Conservation (phyloP, 2,797 vertebrate genomes). For the Setipinna tenuifilis region DNA sequence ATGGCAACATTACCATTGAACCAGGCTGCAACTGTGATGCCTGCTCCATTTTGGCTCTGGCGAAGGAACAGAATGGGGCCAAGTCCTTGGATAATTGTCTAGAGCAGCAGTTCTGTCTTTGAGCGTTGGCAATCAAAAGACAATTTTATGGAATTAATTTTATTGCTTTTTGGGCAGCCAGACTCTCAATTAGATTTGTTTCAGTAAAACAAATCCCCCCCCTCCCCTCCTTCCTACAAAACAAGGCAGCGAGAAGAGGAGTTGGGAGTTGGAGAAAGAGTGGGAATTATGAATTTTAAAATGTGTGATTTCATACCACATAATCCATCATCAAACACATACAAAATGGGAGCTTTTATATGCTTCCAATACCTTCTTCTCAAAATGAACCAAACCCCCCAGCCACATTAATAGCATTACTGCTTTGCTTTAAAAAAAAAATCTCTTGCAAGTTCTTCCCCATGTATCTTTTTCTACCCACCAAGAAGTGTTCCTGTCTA, state of each 20-base stretch:
- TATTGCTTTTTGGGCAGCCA: slow-evolving; percentile 10
- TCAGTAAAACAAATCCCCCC: slow-evolving; percentile 24
- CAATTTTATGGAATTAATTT: slow-evolving; percentile 25
- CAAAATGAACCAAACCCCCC: slow-evolving; percentile 33
- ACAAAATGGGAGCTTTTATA: slow-evolving; percentile 41
- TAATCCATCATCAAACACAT: slow-evolving; percentile 62
- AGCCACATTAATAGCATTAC: slow-evolving; percentile 41
- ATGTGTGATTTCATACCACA: slow-evolving; percentile 43
- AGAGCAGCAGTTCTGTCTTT: not conserved
- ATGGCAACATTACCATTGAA: not conserved
- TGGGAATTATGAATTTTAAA: slow-evolving; percentile 26
- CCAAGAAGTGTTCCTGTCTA: slow-evolving; percentile 2
- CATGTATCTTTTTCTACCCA: not conserved
- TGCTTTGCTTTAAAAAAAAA: not conserved
- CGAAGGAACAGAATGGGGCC: not conserved
- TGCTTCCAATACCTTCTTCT: slow-evolving; percentile 28
- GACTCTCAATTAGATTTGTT: slow-evolving; percentile 19
- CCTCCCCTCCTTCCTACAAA: not conserved
- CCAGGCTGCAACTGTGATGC: not conserved
- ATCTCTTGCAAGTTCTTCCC: not conserved
- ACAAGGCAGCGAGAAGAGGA: not conserved
- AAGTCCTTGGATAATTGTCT: not conserved
- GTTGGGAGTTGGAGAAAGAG: not conserved
- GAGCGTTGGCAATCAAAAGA: slow-evolving; percentile 9
- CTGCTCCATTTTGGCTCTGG: not conserved